Percentiles rank a stretch among this genome's conserved stretches.
These are phyloP conservation scores for Amphiprion ocellaris DNA, from an alignment of 2,113 vertebrate species.

Conservation along the genomic window DNA sequence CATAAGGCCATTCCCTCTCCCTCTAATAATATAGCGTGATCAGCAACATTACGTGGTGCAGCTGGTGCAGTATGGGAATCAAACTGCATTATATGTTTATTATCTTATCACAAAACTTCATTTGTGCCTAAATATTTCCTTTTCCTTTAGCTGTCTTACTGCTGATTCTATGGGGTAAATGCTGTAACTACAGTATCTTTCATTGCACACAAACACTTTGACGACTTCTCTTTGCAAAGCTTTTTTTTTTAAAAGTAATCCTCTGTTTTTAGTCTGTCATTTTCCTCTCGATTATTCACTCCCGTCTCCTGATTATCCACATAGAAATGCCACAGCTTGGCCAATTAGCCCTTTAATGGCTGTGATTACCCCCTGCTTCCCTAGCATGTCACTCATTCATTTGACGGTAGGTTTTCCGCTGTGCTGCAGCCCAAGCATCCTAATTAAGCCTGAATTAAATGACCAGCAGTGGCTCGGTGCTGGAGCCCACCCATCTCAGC, in stretches of 20 bases:
- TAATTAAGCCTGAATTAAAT: constrained; percentile 77
- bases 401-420: constrained; percentile 57
- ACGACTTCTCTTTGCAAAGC: constrained; percentile 8
- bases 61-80: constrained; percentile 19
- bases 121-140: neutral
- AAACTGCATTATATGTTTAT: neutral
- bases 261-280: constrained; percentile 12
- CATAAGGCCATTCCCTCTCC: neutral
- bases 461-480: constrained; percentile 57
- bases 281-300: constrained; percentile 13
- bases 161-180: neutral
- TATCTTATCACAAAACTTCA: neutral
- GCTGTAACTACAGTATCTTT: neutral
- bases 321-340: constrained; percentile 67
- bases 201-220: constrained; percentile 32
- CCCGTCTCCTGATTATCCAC: constrained; percentile 61
- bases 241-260: neutral
- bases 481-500: constrained; percentile 52
- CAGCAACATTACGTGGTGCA: constrained; percentile 10
- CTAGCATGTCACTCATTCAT: constrained; percentile 70
- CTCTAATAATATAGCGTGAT: constrained; percentile 6
- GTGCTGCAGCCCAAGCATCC: constrained; percentile 59
- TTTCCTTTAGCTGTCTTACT: neutral
- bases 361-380: constrained; percentile 65
- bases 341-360: constrained; percentile 79